Conservation (phyloP, 2,888 invertebrate genomes). For the Schrankia costaestrigalis region DNA sequence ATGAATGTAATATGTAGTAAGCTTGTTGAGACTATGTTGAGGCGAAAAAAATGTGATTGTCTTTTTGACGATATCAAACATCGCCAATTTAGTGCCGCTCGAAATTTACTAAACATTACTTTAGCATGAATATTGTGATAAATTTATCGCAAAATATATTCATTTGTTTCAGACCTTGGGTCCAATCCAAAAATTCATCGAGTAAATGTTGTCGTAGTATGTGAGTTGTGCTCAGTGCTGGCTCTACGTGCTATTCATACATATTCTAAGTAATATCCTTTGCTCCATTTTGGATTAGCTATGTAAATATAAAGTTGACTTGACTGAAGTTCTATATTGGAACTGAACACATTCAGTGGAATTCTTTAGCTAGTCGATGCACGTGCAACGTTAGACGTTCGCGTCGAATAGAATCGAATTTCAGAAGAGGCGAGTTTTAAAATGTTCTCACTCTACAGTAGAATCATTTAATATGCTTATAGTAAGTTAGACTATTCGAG, state of each 20-base stretch:
- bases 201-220: constrained; percentile 6
- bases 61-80: constrained; percentile 26
- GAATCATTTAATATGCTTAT: constrained; percentile 19
- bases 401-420: constrained; percentile 33
- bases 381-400: constrained; percentile 35
- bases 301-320: constrained; percentile 22
- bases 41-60: constrained; percentile 48
- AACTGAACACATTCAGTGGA: constrained; percentile 27
- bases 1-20: constrained; percentile 74
- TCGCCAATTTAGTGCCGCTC: constrained; percentile 25
- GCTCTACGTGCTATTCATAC: constrained; percentile 2
- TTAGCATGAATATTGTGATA: constrained; percentile 27
- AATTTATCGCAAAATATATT: constrained; percentile 28
- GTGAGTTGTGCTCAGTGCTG: constrained; percentile 6
- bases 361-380: constrained; percentile 29
- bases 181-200: constrained; percentile 22
- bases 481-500: too few species aligned
- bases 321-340: constrained; percentile 25
- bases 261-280: constrained; percentile 9
- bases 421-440: constrained; percentile 29
- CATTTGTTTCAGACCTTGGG: constrained; percentile 29
- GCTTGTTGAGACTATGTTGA: constrained; percentile 45
- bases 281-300: constrained; percentile 13
- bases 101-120: constrained; percentile 26
- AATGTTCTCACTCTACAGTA: constrained; percentile 20